These are phyloP conservation scores for Trissolcus brochymenae DNA, from an alignment of 2,888 invertebrate species.

Conservation along the genomic window DNA sequence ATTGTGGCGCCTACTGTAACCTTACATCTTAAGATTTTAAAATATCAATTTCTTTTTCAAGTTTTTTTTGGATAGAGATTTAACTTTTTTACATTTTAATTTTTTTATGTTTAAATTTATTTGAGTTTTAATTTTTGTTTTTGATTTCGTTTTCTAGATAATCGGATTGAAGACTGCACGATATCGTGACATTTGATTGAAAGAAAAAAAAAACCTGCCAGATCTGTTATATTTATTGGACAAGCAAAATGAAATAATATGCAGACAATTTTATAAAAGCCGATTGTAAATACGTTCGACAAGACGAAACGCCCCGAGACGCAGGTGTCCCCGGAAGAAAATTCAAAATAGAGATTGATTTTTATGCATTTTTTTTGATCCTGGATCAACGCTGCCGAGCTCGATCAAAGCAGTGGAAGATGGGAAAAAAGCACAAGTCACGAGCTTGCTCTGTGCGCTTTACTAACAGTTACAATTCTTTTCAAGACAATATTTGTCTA, in stretches of 20 bases:
- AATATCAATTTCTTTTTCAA: background rate
- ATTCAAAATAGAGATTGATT: constrained; percentile 16
- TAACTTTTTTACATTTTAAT: too few species aligned
- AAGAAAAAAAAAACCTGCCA: constrained; percentile 62
- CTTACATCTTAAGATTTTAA: constrained; percentile 60
- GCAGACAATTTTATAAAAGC: constrained; percentile 23
- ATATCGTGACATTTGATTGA: constrained; percentile 66
- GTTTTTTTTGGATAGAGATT: too few species aligned
- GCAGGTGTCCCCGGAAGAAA: constrained; percentile 6
- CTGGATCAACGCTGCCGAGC: constrained; percentile 19
- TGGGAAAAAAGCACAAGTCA: constrained; percentile 65
- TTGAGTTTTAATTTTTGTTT: constrained; percentile 1
- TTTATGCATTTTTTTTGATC: constrained; percentile 19
- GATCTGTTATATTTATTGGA: constrained; percentile 57
- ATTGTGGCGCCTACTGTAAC: constrained; percentile 63
- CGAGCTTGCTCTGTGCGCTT: constrained; percentile 29
- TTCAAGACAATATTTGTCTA: constrained; percentile 62
- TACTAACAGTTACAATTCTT: constrained; percentile 59
- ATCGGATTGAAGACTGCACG: constrained; percentile 71
- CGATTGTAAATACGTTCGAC: constrained; percentile 49
- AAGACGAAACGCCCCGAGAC: constrained; percentile 7
- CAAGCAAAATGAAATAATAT: constrained; percentile 38
- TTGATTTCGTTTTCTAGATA: constrained; percentile 63
- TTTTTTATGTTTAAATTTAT: background rate
- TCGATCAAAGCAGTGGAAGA: constrained; percentile 62